A percentile compares a stretch with the other conserved stretches of the same genome.
These are phyloP conservation scores for Melanotaenia boesemani DNA, from an alignment of 2,797 vertebrate genomes.

Conservation along the genomic window DNA sequence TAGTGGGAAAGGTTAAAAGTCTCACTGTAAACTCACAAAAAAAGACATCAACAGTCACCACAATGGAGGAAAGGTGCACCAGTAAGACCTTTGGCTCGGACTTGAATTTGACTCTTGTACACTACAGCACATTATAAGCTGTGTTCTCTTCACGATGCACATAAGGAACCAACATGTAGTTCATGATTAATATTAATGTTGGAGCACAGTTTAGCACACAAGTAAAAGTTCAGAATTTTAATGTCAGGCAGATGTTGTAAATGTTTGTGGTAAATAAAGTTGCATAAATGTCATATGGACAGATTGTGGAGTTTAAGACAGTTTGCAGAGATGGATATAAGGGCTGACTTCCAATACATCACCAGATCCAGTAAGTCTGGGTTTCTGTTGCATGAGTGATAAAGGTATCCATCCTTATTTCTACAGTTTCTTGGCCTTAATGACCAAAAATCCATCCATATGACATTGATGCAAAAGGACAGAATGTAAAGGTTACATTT, in stretches of 20 bases:
- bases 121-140: constrained; percentile 15
- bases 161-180: not conserved
- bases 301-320: not conserved
- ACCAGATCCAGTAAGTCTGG: not conserved
- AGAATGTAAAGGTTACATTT: not conserved
- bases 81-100: constrained; percentile 53
- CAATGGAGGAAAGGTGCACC: constrained; percentile 53
- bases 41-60: constrained; percentile 46
- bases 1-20: constrained; percentile 29
- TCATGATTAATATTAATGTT: not conserved
- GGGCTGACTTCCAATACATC: not conserved
- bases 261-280: not conserved
- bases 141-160: constrained; percentile 47
- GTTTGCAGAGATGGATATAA: not conserved
- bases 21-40: constrained; percentile 38
- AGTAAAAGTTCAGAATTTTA: not conserved
- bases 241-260: not conserved
- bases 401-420: not conserved
- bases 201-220: constrained; percentile 2
- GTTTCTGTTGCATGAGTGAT: not conserved
- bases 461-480: not conserved
- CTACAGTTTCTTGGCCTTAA: not conserved
- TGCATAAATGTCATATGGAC: not conserved
- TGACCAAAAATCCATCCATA: not conserved
- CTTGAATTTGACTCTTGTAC: constrained; percentile 34